Evolutionary conservation across 2,888 invertebrate species (phyloP).

Genomic region (Tenthredo distinguenda): DNA sequence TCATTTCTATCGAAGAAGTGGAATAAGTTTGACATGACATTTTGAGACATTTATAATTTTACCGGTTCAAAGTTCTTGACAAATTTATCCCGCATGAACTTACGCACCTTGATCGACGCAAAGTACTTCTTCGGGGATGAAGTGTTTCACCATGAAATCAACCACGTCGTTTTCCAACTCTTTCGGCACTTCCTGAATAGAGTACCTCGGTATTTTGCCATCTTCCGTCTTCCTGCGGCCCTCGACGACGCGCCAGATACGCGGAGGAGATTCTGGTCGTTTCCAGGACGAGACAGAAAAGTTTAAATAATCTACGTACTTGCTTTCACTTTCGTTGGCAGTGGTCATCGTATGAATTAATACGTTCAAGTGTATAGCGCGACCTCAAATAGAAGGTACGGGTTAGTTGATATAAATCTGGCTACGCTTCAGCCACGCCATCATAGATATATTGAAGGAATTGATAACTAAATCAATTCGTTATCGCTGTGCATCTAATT

Average conservation of each 20-base stretch:
- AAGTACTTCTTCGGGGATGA: background rate
- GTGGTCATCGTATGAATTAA: conserved; percentile 74
- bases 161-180: background rate
- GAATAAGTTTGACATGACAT: too few relatives aligned
- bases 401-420: too few relatives aligned
- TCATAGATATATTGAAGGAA: too few relatives aligned
- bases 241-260: background rate
- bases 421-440: too few relatives aligned
- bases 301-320: background rate
- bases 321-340: background rate
- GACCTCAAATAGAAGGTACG: too few relatives aligned
- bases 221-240: background rate
- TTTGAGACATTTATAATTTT: too few relatives aligned
- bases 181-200: background rate
- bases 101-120: too few relatives aligned
- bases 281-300: background rate
- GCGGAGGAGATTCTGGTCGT: background rate
- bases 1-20: too few relatives aligned
- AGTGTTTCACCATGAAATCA: background rate
- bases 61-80: too few relatives aligned
- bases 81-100: background rate
- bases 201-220: background rate
- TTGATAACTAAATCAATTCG: too few relatives aligned
- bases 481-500: too few relatives aligned
- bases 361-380: too few relatives aligned